Evolutionary conservation across 2,113 vertebrate species (phyloP).

Genomic region (Ginglymostoma cirratum): DNA sequence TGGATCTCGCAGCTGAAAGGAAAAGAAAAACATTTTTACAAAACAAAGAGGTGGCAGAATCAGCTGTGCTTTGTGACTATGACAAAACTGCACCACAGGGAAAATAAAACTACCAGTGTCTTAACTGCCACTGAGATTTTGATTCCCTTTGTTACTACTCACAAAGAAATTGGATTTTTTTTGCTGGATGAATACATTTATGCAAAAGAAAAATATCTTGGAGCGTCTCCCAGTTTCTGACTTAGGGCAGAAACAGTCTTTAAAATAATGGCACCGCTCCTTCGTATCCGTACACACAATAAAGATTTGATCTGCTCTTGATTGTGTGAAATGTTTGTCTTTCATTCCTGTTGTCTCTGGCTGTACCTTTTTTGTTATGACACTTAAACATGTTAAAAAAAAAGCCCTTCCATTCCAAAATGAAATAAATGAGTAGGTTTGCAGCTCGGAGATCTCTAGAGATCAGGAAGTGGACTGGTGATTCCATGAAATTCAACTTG

Average conservation of each 20-base stretch:
- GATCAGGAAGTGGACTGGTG: background rate
- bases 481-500: background rate
- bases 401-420: background rate
- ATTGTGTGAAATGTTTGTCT: background rate
- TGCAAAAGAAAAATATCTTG: background rate
- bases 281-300: background rate
- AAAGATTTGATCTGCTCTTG: background rate
- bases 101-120: background rate
- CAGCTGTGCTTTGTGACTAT: background rate
- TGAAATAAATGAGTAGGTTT: background rate
- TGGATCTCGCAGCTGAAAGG: slow-evolving; percentile 1
- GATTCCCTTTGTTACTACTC: background rate
- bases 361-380: background rate
- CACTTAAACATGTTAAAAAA: background rate
- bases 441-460: background rate
- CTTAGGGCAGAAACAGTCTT: background rate
- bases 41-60: background rate
- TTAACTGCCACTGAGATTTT: background rate
- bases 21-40: background rate
- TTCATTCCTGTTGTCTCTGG: background rate
- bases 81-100: background rate
- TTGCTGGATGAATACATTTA: background rate
- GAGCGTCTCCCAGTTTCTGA: background rate
- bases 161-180: background rate
- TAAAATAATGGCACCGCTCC: background rate